Percentiles rank a stretch among this genome's conserved stretches.
Conservation (phyloP, 23 tunicate genomes). For the Clavelina lepadiformis region DNA sequence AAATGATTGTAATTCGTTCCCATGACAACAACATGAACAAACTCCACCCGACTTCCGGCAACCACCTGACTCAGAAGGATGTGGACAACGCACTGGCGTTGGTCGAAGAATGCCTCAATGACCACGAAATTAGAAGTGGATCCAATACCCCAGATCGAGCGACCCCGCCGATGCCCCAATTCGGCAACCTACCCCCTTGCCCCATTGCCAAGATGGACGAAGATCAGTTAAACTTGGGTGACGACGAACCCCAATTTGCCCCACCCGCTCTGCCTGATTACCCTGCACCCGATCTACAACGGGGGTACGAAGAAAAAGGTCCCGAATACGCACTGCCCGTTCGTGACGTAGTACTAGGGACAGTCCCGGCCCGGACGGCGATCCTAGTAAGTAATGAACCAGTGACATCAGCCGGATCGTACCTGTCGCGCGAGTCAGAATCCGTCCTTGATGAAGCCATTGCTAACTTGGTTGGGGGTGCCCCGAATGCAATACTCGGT, state of each 20-base stretch:
- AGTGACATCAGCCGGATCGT: too few relatives aligned
- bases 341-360: constrained; percentile 32
- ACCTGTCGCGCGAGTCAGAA: too few relatives aligned
- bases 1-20: too few relatives aligned
- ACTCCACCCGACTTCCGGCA: neutral
- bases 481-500: too few relatives aligned
- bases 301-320: constrained; percentile 21
- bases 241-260: constrained; percentile 1
- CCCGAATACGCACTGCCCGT: constrained; percentile 57
- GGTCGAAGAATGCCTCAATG: constrained; percentile 39
- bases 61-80: constrained; percentile 26
- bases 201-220: neutral
- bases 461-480: too few relatives aligned
- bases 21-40: constrained; percentile 2
- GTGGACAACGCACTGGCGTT: constrained; percentile 37
- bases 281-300: constrained; percentile 1
- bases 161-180: too few relatives aligned
- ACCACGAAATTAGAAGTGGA: constrained; percentile 12
- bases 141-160: too few relatives aligned
- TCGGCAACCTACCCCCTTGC: neutral
- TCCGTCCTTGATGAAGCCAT: too few relatives aligned
- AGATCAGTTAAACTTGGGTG: constrained; percentile 8
- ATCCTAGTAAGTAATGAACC: constrained; percentile 37
- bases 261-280: constrained; percentile 20
- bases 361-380: constrained; percentile 33